phyloP scores from a whole-genome alignment of 2,888 invertebrate genomes.

The Orthosia gothica region DNA sequence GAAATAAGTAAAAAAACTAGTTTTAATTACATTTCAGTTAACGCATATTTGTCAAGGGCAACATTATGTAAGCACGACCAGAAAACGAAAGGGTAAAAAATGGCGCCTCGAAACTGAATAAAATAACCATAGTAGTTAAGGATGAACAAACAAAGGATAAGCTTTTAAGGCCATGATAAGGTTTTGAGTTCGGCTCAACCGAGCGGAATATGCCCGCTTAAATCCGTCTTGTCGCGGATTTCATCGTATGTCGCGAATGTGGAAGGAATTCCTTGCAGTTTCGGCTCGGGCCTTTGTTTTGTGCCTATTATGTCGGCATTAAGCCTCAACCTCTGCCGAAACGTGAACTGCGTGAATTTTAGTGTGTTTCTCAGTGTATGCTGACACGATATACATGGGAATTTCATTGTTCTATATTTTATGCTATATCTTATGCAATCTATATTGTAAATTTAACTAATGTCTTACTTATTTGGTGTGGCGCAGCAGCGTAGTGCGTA shows the following conservation, averaged over 20 bases:
- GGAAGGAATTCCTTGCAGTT: slow-evolving; percentile 72
- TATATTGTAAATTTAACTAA: background rate
- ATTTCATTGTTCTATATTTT: slow-evolving; percentile 8
- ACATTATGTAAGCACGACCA: background rate
- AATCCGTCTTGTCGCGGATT: slow-evolving; percentile 75
- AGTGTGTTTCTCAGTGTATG: slow-evolving; percentile 24
- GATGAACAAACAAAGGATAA: slow-evolving; percentile 79
- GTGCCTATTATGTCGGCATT: slow-evolving; percentile 62
- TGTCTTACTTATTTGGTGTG: background rate
- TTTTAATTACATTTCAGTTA: background rate
- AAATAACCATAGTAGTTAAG: slow-evolving; percentile 64
- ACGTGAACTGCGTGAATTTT: slow-evolving; percentile 45
- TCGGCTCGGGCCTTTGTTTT: slow-evolving; percentile 64
- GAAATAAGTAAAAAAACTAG: too few relatives aligned
- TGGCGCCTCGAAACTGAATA: slow-evolving; percentile 27
- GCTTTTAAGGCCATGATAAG: slow-evolving; percentile 75
- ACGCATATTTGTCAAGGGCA: background rate
- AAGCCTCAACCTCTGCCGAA: slow-evolving; percentile 38
- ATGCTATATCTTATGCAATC: too few relatives aligned
- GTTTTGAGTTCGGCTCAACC: slow-evolving; percentile 76
- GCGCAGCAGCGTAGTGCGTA: background rate
- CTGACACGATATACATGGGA: background rate
- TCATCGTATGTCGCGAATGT: slow-evolving; percentile 77
- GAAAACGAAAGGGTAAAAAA: slow-evolving; percentile 3
- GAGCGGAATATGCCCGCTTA: slow-evolving; percentile 75